These are phyloP conservation scores for Myxocyprinus asiaticus DNA, from an alignment of 2,113 vertebrate species.

Conservation along the genomic window DNA sequence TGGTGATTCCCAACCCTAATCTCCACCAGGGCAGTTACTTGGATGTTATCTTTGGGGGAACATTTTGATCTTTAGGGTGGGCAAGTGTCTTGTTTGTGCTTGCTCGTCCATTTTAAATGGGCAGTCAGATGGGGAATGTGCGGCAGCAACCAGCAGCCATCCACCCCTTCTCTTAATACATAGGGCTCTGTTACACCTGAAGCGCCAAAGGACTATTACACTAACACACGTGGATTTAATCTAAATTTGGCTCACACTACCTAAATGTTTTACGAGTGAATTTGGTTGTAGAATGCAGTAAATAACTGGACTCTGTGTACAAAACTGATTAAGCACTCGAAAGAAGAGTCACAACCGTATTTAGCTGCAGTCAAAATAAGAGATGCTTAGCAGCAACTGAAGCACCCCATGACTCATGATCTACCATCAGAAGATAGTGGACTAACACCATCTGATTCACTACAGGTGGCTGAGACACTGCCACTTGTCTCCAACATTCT, in stretches of 20 bases:
- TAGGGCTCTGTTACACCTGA: constrained; percentile 1
- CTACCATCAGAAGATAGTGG: neutral
- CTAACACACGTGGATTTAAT: neutral
- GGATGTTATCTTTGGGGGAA: too few relatives aligned
- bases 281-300: too few relatives aligned
- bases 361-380: neutral
- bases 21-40: too few relatives aligned
- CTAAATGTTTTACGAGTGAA: too few relatives aligned
- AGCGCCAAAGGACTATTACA: neutral
- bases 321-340: neutral
- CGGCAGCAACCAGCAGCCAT: constrained; percentile 46
- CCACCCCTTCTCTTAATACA: neutral
- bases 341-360: neutral
- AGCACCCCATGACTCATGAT: neutral
- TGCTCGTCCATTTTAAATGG: constrained; percentile 74
- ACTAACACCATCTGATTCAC: constrained; percentile 3
- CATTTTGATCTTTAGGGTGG: too few relatives aligned
- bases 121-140: constrained; percentile 61
- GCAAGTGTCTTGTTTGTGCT: too few relatives aligned
- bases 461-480: constrained; percentile 8
- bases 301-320: too few relatives aligned
- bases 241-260: too few relatives aligned
- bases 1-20: too few relatives aligned
- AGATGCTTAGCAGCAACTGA: neutral
- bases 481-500: constrained; percentile 29